These are phyloP conservation scores for Cephus nigrinus DNA, from an alignment of 2,888 invertebrate genomes.

Conservation along the genomic window DNA sequence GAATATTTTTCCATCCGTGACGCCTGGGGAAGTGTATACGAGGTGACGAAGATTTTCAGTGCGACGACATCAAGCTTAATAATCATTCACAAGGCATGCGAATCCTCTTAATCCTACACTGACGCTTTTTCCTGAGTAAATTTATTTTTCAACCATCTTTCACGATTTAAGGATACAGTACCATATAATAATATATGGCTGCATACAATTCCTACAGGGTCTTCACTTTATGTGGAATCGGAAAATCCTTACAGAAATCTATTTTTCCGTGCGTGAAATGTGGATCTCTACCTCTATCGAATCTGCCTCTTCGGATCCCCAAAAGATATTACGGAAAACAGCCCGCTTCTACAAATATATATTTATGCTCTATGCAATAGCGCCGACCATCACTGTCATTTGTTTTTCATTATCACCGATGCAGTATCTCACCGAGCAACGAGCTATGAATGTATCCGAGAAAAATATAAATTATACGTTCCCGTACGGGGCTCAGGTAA, in stretches of 20 bases:
- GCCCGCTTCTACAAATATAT: neutral
- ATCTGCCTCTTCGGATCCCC: neutral
- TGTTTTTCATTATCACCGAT: neutral
- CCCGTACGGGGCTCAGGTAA: neutral
- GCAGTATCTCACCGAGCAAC: neutral
- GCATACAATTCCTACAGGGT: neutral
- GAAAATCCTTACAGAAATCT: neutral
- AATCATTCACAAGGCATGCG: neutral
- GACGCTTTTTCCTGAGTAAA: neutral
- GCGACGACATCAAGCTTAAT: neutral
- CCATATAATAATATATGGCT: neutral
- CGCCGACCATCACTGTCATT: neutral
- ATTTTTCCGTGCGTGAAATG: neutral
- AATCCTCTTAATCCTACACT: neutral
- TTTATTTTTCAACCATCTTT: neutral
- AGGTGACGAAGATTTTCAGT: neutral
- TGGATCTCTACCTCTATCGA: neutral
- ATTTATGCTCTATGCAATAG: neutral
- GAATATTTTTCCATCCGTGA: neutral
- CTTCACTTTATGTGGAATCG: neutral
- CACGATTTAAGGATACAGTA: neutral
- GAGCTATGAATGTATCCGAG: neutral
- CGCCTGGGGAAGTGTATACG: neutral
- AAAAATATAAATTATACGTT: neutral
- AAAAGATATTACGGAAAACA: neutral